These are phyloP conservation scores for Notodonta dromedarius DNA, from an alignment of 2,888 invertebrate species.

Conservation along the genomic window DNA sequence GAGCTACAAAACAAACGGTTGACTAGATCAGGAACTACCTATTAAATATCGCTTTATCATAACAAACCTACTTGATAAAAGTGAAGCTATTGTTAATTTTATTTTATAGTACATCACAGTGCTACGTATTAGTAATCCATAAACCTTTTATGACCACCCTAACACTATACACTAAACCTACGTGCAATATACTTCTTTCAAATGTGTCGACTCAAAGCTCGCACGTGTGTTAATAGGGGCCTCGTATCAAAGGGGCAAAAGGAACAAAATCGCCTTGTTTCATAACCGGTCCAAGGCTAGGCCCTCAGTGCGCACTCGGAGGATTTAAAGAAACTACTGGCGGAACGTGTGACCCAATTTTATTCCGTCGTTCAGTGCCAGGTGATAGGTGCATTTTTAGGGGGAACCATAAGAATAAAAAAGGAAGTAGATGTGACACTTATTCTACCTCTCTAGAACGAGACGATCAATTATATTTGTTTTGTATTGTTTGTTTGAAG, in stretches of 20 bases:
- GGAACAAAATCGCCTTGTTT: conserved; percentile 50
- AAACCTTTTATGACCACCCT: not conserved
- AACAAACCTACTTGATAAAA: too few species aligned
- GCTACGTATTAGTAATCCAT: not conserved
- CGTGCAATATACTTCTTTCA: conserved; percentile 48
- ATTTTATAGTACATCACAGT: not conserved
- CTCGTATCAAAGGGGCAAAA: conserved; percentile 54
- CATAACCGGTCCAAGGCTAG: conserved; percentile 54
- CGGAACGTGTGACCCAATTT: conserved; percentile 81
- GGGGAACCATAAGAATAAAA: conserved; percentile 44
- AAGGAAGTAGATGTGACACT: not conserved
- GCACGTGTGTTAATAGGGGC: conserved; percentile 73
- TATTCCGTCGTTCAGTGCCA: conserved; percentile 54
- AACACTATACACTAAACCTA: conserved; percentile 20
- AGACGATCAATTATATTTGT: too few species aligned
- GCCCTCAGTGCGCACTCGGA: conserved; percentile 30
- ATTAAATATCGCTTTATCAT: too few species aligned
- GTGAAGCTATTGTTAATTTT: too few species aligned
- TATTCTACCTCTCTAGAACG: not conserved
- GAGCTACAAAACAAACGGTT: too few species aligned
- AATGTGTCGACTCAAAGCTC: conserved; percentile 50
- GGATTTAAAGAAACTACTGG: conserved; percentile 44
- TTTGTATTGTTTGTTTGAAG: too few species aligned
- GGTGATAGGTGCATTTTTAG: conserved; percentile 75
- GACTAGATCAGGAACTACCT: too few species aligned